These are phyloP conservation scores for Myopa tessellatipennis DNA, from an alignment of 2,888 invertebrate genomes.

Conservation along the genomic window DNA sequence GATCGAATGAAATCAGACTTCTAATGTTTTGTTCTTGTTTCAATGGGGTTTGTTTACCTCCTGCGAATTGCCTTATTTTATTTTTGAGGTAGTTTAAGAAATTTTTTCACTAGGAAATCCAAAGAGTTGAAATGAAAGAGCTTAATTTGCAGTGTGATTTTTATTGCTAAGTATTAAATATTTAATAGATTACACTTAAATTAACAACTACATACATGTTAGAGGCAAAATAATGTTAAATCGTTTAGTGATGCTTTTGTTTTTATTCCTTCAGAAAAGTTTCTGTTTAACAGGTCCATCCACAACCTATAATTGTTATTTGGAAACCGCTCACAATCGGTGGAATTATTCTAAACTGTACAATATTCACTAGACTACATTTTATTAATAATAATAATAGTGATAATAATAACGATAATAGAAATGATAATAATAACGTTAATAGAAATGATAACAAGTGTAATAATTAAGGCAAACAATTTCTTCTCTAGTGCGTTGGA, in stretches of 20 bases:
- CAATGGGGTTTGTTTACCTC: too few species aligned
- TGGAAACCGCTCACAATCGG: background rate
- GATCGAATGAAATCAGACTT: too few species aligned
- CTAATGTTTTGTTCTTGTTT: too few species aligned
- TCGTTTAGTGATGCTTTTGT: background rate
- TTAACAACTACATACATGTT: background rate
- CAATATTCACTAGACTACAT: conserved; percentile 19
- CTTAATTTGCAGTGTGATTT: background rate
- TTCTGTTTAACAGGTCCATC: conserved; percentile 7
- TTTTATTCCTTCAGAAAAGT: background rate
- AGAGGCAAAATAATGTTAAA: background rate
- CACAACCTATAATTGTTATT: conserved; percentile 28
- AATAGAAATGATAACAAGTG: too few species aligned
- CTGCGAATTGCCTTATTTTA: too few species aligned
- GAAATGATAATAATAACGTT: too few species aligned
- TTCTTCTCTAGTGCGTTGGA: conserved; percentile 28
- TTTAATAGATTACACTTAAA: background rate
- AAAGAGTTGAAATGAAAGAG: background rate
- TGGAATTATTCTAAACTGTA: conserved; percentile 21
- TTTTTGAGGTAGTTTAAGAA: too few species aligned
- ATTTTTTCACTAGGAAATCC: background rate
- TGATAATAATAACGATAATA: too few species aligned
- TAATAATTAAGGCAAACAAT: conserved; percentile 18
- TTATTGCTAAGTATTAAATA: background rate
- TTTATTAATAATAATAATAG: background rate